These are phyloP conservation scores for Monodelphis domestica DNA, from an alignment of 2,797 vertebrate genomes.

Conservation along the genomic window DNA sequence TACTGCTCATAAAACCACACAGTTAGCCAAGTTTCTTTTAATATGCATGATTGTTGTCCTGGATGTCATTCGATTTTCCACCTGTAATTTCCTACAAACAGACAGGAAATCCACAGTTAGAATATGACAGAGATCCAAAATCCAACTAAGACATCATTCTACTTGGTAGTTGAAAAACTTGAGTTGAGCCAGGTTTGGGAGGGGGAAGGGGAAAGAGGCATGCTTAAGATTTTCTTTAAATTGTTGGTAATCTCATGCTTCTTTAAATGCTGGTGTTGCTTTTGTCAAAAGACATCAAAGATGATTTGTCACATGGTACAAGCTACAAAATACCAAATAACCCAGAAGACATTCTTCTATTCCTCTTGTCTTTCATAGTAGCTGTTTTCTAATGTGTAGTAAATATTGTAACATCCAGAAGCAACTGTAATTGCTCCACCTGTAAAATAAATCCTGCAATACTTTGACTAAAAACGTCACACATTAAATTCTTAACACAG, in stretches of 20 bases:
- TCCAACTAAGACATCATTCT: neutral
- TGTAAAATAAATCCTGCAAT: neutral
- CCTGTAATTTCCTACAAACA: neutral
- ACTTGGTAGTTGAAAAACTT: neutral
- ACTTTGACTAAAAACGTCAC: neutral
- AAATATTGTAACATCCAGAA: neutral
- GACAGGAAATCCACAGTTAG: neutral
- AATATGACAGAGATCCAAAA: neutral
- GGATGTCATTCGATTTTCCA: no score
- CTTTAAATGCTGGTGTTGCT: neutral
- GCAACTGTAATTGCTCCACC: neutral
- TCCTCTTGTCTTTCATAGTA: neutral
- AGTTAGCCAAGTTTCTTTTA: neutral
- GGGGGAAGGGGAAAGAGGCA: no score
- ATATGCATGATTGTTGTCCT: fast-evolving
- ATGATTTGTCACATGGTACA: neutral
- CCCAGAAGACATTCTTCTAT: neutral
- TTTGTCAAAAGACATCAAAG: neutral
- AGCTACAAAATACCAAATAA: neutral
- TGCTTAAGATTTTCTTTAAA: neutral
- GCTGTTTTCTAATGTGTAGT: neutral
- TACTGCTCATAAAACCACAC: neutral
- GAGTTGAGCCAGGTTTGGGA: neutral
- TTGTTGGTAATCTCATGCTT: neutral
- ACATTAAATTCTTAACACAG: neutral